Evolutionary conservation across 2,888 invertebrate species (phyloP).

Genomic region (Saturnia japonica): DNA sequence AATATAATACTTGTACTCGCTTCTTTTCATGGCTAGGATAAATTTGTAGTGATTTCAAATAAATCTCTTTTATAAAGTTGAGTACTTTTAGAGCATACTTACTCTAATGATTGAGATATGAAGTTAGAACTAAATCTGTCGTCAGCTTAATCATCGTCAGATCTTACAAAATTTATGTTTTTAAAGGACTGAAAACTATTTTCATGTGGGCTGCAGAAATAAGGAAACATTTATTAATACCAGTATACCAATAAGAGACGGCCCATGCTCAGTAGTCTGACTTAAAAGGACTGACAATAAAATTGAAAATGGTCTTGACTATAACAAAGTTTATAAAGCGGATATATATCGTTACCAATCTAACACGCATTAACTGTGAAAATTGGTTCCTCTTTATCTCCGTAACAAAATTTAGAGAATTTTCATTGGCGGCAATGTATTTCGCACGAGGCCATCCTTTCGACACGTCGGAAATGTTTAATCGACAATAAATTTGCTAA

Average conservation of each 20-base stretch:
- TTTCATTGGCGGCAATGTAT: constrained; percentile 43
- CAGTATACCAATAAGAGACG: background rate
- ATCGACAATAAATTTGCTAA: constrained; percentile 35
- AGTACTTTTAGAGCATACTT: background rate
- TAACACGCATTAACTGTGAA: constrained; percentile 23
- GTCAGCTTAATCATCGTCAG: background rate
- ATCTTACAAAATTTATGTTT: background rate
- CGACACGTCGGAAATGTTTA: constrained; percentile 32
- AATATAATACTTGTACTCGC: too few species aligned
- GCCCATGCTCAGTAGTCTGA: background rate
- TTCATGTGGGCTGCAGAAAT: background rate
- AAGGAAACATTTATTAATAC: background rate
- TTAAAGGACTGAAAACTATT: background rate
- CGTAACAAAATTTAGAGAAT: constrained; percentile 34
- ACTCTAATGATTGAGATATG: background rate
- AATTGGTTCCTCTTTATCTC: constrained; percentile 26
- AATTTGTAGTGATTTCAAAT: background rate
- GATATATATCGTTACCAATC: constrained; percentile 21
- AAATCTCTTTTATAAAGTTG: background rate
- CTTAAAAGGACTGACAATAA: background rate
- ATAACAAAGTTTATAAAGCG: constrained; percentile 6
- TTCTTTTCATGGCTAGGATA: too few species aligned
- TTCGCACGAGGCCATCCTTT: constrained; percentile 29
- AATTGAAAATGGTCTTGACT: background rate
- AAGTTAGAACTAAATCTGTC: background rate